Evolutionary conservation across 2,113 vertebrate genomes (phyloP).

Genomic region (Amphilophus citrinellus): DNA sequence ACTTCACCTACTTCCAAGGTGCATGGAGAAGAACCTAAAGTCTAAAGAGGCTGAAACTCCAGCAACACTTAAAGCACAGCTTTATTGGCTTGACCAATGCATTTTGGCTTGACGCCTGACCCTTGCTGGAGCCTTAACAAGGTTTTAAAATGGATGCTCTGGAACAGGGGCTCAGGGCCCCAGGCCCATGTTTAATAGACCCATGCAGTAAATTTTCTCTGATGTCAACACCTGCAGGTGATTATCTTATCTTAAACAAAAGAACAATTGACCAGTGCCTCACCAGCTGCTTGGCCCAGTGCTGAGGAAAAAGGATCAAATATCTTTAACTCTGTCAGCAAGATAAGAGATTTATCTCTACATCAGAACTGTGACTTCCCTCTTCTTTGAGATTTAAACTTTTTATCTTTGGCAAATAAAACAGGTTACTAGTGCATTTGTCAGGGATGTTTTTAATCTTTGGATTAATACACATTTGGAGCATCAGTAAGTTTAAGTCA

Average conservation of each 20-base stretch:
- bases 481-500: not conserved
- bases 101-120: not conserved
- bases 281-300: not conserved
- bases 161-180: fast-evolving
- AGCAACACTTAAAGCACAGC: not conserved
- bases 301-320: too few species aligned
- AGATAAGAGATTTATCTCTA: not conserved
- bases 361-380: not conserved
- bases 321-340: too few species aligned
- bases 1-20: not conserved
- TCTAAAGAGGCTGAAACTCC: not conserved
- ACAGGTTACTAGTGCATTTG: not conserved
- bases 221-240: not conserved
- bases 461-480: not conserved
- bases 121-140: not conserved
- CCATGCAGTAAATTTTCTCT: not conserved
- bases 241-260: not conserved
- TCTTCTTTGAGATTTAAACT: not conserved
- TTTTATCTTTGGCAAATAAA: not conserved
- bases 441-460: not conserved
- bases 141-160: not conserved
- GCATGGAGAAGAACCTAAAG: not conserved
- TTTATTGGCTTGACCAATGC: not conserved
- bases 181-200: not conserved
- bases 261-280: not conserved